Conservation (phyloP, 2,888 invertebrate genomes). For the Clitarchus hookeri region DNA sequence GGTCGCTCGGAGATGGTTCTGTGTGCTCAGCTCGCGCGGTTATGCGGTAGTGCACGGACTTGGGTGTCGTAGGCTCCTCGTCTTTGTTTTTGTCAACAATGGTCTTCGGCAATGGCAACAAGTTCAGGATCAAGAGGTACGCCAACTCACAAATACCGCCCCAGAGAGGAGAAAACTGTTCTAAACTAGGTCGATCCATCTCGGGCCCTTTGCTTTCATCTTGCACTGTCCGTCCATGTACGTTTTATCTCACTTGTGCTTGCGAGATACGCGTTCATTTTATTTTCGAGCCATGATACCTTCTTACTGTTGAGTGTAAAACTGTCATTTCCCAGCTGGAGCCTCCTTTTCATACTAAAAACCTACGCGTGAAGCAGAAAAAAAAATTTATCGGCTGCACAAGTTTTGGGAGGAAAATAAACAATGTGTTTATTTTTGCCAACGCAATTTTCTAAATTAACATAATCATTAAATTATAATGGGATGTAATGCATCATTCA, state of each 20-base stretch:
- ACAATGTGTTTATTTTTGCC: no score
- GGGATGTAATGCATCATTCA: no score
- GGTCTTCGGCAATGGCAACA: constrained; percentile 51
- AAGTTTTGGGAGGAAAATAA: no score
- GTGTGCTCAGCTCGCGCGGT: not conserved
- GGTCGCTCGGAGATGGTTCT: not conserved
- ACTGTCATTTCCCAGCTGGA: no score
- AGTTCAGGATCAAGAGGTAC: constrained; percentile 50
- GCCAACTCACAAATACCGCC: not conserved
- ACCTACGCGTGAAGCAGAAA: no score
- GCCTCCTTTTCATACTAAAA: no score
- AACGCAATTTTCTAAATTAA: no score
- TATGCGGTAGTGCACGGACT: not conserved
- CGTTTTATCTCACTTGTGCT: not conserved
- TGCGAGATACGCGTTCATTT: not conserved
- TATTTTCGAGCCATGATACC: no score
- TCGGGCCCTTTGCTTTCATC: not conserved
- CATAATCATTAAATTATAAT: no score
- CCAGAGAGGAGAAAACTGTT: not conserved
- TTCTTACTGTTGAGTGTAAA: no score
- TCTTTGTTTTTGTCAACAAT: constrained; percentile 32
- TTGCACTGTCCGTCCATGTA: not conserved
- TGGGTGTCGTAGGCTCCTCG: not conserved
- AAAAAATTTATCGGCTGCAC: no score
- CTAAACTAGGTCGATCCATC: constrained; percentile 1